phyloP scores from a whole-genome alignment of 2,888 invertebrate genomes.

The Drosophila falleni region DNA sequence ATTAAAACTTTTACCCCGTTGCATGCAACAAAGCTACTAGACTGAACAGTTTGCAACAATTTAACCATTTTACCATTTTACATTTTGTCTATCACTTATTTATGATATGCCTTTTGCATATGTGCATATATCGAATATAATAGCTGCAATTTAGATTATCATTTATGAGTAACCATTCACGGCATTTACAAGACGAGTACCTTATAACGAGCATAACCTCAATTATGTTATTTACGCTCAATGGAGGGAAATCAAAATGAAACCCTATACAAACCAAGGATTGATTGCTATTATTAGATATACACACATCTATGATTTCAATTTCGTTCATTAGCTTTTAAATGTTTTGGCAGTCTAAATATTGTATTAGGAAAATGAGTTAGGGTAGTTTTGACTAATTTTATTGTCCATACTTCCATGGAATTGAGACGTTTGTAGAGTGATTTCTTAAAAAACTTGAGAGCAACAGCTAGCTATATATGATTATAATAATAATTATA shows the following conservation, averaged over 20 bases:
- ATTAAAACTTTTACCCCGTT: slow-evolving; percentile 64
- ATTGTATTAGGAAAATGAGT: background rate
- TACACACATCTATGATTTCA: background rate
- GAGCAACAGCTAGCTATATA: too few relatives aligned
- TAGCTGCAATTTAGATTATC: slow-evolving; percentile 52
- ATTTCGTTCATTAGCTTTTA: background rate
- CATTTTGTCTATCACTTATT: slow-evolving; percentile 38
- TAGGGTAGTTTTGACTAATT: background rate
- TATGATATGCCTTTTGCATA: slow-evolving; percentile 24
- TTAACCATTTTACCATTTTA: slow-evolving; percentile 27
- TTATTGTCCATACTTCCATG: too few relatives aligned
- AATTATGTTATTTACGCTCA: slow-evolving; percentile 9
- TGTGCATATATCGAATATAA: slow-evolving; percentile 30
- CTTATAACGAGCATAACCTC: background rate
- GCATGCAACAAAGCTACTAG: slow-evolving; percentile 49
- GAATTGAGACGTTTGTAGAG: too few relatives aligned
- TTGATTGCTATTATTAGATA: slow-evolving; percentile 7
- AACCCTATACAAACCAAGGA: background rate
- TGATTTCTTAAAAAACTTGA: too few relatives aligned
- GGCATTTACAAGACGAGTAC: background rate
- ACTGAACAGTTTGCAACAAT: slow-evolving; percentile 22
- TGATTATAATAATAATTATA: too few relatives aligned
- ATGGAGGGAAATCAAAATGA: background rate
- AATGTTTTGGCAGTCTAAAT: background rate
- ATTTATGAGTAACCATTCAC: slow-evolving; percentile 22